phyloP scores from a whole-genome alignment of 2,888 invertebrate genomes.

The Acronicta aceris region DNA sequence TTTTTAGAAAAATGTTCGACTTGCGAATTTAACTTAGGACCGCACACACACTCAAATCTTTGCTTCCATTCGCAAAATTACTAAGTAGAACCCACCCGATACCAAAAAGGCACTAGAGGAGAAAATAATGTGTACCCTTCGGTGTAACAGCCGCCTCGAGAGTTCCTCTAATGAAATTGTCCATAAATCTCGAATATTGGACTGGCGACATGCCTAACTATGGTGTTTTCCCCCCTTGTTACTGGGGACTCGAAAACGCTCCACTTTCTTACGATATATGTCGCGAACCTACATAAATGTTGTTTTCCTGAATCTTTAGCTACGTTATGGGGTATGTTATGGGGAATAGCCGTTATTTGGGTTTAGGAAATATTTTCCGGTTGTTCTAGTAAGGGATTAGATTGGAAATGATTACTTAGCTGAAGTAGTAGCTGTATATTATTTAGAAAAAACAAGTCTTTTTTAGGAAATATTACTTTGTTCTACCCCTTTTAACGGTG shows the following conservation, averaged over 20 bases:
- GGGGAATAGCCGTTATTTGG: constrained; percentile 23
- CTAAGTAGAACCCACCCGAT: too few species aligned
- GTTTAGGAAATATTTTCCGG: constrained; percentile 43
- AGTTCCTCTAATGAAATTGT: constrained; percentile 64
- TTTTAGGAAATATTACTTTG: not conserved
- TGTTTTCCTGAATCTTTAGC: constrained; percentile 57
- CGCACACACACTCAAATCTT: too few species aligned
- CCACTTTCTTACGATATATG: constrained; percentile 56
- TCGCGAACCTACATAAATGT: constrained; percentile 54
- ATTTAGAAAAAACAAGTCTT: not conserved
- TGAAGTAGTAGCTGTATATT: not conserved
- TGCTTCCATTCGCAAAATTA: too few species aligned
- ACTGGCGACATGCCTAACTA: constrained; percentile 63
- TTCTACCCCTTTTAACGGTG: too few species aligned
- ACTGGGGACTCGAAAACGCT: constrained; percentile 48
- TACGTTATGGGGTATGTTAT: constrained; percentile 40
- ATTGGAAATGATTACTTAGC: constrained; percentile 33
- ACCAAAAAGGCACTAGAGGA: too few species aligned
- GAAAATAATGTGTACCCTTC: constrained; percentile 13
- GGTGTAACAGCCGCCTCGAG: constrained; percentile 44
- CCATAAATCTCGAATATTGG: constrained; percentile 64
- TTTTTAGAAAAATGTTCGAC: too few species aligned
- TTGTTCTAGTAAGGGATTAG: constrained; percentile 28
- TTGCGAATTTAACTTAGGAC: too few species aligned
- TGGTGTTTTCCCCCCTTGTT: constrained; percentile 57